Evolutionary conservation across 2,888 invertebrate genomes (phyloP).

Genomic region (Drosophila colorata): DNA sequence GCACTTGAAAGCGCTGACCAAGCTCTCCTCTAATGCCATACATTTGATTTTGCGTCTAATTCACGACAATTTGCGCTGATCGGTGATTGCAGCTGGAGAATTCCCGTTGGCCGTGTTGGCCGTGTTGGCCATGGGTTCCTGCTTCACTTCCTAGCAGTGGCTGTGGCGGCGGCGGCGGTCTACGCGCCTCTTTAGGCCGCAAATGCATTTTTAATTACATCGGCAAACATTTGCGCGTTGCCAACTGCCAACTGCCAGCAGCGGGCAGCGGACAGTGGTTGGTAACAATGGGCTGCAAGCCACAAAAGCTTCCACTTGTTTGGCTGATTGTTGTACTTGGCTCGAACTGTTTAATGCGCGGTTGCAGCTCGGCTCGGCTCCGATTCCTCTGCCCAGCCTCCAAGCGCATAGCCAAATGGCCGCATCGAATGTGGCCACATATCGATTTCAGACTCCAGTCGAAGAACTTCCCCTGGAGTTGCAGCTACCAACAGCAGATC

Average conservation of each 20-base stretch:
- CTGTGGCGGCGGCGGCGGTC: conserved; percentile 14
- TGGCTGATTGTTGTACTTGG: conserved; percentile 77
- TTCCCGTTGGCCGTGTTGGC: conserved; percentile 33
- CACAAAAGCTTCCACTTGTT: conserved; percentile 31
- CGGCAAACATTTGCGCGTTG: conserved; percentile 70
- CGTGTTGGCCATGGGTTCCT: conserved; percentile 3
- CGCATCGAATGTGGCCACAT: conserved; percentile 60
- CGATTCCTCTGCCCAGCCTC: conserved; percentile 10
- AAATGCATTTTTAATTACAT: conserved; percentile 80
- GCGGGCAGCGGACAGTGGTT: not conserved
- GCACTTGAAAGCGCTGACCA: conserved; percentile 63
- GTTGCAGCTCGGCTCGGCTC: conserved; percentile 23
- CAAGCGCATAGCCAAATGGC: not conserved
- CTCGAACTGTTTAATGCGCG: conserved; percentile 45
- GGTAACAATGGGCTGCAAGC: conserved; percentile 30
- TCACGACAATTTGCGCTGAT: conserved; percentile 76
- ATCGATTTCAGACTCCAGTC: conserved; percentile 66
- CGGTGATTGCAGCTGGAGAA: conserved; percentile 56
- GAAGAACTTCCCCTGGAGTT: too few relatives aligned
- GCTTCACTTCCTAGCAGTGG: conserved; percentile 27
- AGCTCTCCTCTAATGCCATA: conserved; percentile 61
- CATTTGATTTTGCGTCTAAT: conserved; percentile 65
- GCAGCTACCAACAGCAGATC: not conserved
- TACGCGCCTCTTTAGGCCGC: conserved; percentile 68
- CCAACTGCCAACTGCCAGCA: conserved; percentile 15